Conservation (phyloP, 2,888 invertebrate genomes). For the Dicranocentrus wangi region DNA sequence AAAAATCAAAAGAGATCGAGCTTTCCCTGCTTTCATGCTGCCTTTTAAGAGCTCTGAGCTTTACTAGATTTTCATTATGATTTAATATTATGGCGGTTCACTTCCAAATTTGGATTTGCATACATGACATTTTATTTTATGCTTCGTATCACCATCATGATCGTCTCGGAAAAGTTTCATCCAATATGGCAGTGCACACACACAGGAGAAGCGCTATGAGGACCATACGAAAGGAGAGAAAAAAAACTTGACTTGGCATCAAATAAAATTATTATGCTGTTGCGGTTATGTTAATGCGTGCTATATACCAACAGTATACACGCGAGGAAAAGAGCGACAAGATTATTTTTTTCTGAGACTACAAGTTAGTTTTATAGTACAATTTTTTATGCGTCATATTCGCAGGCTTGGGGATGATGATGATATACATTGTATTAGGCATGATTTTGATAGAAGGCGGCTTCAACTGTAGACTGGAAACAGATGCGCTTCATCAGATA, state of each 20-base stretch:
- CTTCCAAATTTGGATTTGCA: conserved; percentile 31
- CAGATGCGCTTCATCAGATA: conserved; percentile 71
- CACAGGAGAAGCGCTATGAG: too few relatives aligned
- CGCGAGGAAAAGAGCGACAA: too few relatives aligned
- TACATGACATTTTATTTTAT: conserved; percentile 32
- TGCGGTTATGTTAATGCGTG: too few relatives aligned
- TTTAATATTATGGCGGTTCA: not conserved
- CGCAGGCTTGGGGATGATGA: not conserved
- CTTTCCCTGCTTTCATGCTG: not conserved
- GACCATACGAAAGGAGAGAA: too few relatives aligned
- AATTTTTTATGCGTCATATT: too few relatives aligned
- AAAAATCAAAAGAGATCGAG: not conserved
- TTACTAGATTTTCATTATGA: not conserved
- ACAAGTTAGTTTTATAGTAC: too few relatives aligned
- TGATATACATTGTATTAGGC: not conserved
- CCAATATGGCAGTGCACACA: conserved; percentile 30
- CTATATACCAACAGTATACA: too few relatives aligned
- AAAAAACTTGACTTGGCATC: too few relatives aligned
- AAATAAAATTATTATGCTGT: too few relatives aligned
- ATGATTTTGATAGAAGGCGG: conserved; percentile 22
- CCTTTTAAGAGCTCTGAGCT: not conserved
- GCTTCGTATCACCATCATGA: conserved; percentile 20
- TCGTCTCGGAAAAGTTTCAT: conserved; percentile 19
- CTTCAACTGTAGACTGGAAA: conserved; percentile 64
- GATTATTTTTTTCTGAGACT: too few relatives aligned